Conservation (phyloP, 1,140 invertebrate genomes). For the Lethocerus indicus region DNA sequence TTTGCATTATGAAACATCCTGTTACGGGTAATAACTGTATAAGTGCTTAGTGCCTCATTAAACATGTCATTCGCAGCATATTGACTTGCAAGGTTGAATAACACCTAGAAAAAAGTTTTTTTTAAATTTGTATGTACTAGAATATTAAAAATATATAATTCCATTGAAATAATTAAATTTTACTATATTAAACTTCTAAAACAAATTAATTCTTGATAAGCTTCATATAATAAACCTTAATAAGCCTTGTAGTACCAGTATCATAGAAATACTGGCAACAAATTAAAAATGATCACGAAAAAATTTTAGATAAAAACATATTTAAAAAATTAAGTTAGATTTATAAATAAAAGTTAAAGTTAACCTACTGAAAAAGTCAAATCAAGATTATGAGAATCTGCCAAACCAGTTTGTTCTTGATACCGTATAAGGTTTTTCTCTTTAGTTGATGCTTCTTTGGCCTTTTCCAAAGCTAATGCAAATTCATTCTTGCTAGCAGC, state of each 20-base stretch:
- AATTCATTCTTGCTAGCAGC: conserved; percentile 34
- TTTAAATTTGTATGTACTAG: neutral
- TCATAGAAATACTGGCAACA: neutral
- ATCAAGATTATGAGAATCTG: conserved; percentile 80
- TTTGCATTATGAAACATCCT: conserved; percentile 74
- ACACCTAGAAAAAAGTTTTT: conserved; percentile 41
- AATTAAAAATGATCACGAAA: neutral
- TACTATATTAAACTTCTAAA: no score
- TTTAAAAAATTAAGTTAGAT: neutral
- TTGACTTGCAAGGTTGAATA: conserved; percentile 87
- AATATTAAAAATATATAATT: no score
- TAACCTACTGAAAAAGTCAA: conserved; percentile 76
- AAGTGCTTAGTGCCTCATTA: conserved; percentile 88
- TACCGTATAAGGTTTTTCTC: conserved; percentile 76
- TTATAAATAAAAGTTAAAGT: neutral
- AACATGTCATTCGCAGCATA: conserved; percentile 89
- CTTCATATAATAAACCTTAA: neutral
- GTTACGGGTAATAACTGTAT: conserved; percentile 76
- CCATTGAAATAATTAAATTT: no score
- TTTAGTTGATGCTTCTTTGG: conserved; percentile 88
- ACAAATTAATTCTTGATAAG: neutral
- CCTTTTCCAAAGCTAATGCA: conserved; percentile 67
- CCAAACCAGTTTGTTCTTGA: conserved; percentile 75
- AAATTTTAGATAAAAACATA: neutral
- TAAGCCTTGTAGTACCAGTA: neutral